Evolutionary conservation across 2,113 vertebrate species (phyloP).

Genomic region (Jacana jacana): DNA sequence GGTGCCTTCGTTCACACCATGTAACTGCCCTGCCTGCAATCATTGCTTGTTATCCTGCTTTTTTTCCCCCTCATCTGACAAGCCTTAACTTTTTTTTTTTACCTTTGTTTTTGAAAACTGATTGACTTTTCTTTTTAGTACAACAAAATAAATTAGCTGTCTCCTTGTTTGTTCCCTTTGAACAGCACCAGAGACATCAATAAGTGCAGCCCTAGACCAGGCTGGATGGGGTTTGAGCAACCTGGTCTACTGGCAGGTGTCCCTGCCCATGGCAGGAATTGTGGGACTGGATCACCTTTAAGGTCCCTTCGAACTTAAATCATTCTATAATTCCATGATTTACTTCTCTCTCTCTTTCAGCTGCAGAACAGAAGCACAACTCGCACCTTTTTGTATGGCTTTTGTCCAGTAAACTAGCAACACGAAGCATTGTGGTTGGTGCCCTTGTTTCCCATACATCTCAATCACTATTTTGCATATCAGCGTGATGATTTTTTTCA

Average conservation of each 20-base stretch:
- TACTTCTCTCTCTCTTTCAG: not conserved
- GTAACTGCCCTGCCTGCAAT: accelerated
- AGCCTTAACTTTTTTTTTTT: not conserved
- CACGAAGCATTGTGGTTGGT: not conserved
- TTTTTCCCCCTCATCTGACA: not conserved
- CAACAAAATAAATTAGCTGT: not conserved
- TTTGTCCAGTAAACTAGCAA: not conserved
- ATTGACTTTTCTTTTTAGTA: not conserved
- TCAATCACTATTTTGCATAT: not conserved
- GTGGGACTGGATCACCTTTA: not conserved
- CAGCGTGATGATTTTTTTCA: not conserved
- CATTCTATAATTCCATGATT: not conserved
- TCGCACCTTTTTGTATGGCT: not conserved
- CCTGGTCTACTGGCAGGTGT: not conserved
- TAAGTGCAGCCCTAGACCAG: not conserved
- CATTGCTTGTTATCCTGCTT: not conserved
- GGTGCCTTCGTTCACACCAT: accelerated
- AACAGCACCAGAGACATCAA: not conserved
- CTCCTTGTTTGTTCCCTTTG: not conserved
- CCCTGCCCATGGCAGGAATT: not conserved
- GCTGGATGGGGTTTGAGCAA: not conserved
- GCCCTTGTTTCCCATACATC: not conserved
- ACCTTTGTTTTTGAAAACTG: not conserved
- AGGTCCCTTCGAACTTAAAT: not conserved
- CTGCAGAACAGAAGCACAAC: not conserved